Evolutionary conservation across 2,888 invertebrate species (phyloP).

Genomic region (Hipparchia sbordonii): DNA sequence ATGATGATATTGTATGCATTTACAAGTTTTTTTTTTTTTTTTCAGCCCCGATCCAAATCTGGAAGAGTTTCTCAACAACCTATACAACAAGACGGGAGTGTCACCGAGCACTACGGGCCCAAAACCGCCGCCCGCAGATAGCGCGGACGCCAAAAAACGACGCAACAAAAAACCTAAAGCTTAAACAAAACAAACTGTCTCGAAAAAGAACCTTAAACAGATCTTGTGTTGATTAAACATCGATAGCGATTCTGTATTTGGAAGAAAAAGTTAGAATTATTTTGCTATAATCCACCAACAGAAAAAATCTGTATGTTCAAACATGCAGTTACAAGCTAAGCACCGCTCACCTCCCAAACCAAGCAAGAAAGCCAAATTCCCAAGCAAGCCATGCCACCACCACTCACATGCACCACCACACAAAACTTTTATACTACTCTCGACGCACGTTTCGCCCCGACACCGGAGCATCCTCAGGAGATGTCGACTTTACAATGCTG

Average conservation of each 20-base stretch:
- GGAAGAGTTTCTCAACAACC: slow-evolving; percentile 91
- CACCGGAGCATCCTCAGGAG: no score
- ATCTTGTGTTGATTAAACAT: neutral
- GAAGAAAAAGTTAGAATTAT: no score
- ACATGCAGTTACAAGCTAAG: no score
- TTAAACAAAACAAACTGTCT: slow-evolving; percentile 29
- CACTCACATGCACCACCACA: no score
- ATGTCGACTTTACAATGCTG: no score
- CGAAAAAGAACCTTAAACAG: slow-evolving; percentile 25
- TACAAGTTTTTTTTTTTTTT: slow-evolving; percentile 38
- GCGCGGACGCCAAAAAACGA: slow-evolving; percentile 60
- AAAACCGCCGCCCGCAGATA: slow-evolving; percentile 46
- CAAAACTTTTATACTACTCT: no score
- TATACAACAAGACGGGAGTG: slow-evolving; percentile 86
- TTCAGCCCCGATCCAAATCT: slow-evolving; percentile 88
- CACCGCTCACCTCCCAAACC: no score
- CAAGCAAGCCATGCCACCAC: no score
- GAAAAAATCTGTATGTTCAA: no score
- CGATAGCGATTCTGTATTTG: neutral
- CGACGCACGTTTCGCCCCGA: no score
- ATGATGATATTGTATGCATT: neutral
- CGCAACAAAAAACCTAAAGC: slow-evolving; percentile 72
- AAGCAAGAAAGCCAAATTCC: no score
- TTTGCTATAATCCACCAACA: no score
- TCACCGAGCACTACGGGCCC: slow-evolving; percentile 53